Evolutionary conservation across 2,113 vertebrate species (phyloP).

Genomic region (Epinephelus fuscoguttatus): DNA sequence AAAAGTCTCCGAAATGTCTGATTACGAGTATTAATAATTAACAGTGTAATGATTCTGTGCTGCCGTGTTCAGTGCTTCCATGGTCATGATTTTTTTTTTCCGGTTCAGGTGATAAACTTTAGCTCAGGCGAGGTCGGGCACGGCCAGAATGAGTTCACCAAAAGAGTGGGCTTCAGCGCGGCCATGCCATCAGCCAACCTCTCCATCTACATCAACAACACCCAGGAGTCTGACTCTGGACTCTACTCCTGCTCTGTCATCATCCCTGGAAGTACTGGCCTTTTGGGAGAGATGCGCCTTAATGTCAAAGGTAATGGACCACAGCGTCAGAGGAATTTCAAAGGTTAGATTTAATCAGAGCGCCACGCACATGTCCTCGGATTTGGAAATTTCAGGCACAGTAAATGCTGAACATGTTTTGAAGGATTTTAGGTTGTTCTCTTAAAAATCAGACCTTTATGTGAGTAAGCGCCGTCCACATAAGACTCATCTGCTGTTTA

Average conservation of each 20-base stretch:
- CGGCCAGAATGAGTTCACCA: conserved; percentile 79
- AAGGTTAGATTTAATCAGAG: conserved; percentile 54
- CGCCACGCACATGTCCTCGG: background rate
- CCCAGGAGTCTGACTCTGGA: conserved; percentile 88
- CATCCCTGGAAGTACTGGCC: conserved; percentile 72
- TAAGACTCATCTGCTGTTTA: conserved; percentile 54
- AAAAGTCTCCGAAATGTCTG: background rate
- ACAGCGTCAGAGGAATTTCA: conserved; percentile 30
- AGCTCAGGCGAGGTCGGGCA: conserved; percentile 78
- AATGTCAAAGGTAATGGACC: conserved; percentile 87
- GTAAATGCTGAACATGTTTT: conserved; percentile 23
- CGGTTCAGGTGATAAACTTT: conserved; percentile 87
- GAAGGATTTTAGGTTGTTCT: conserved; percentile 33
- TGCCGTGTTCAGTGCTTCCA: background rate
- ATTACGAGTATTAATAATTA: background rate
- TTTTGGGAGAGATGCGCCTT: conserved; percentile 82
- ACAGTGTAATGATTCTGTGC: background rate
- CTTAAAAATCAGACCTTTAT: conserved; percentile 35
- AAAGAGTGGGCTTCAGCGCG: conserved; percentile 85
- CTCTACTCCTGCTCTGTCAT: conserved; percentile 89
- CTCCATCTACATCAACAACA: conserved; percentile 90
- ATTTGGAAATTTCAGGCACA: conserved; percentile 14
- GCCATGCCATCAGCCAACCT: conserved; percentile 85
- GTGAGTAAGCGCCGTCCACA: conserved; percentile 26
- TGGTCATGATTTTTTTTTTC: background rate